Evolutionary conservation across 2,113 vertebrate species (phyloP), one percentile per base, ranked within the genome.

Genomic region (Elephantulus edwardii): DNA sequence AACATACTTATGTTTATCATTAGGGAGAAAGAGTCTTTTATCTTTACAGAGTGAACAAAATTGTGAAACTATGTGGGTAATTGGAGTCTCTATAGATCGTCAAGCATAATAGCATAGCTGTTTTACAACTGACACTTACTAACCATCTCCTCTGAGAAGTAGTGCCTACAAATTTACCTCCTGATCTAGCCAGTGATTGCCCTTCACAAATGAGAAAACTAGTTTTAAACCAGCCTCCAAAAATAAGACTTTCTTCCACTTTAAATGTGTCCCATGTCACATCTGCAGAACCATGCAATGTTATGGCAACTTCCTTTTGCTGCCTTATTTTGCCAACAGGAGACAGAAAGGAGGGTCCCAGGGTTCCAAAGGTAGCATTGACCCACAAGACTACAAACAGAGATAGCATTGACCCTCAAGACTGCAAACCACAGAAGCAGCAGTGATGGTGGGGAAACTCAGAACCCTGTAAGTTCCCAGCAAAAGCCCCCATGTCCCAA

Each of bases 1-100:
- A 97, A 96, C 95, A 97, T 97, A 97, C 96, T 95, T 97, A 95
- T 97, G 95, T 97, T 97, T 95, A 95, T 96, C 96, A 96, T 97
- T 87, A 93, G 89, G 95, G 95, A 97, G 91, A 96, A 97, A 97
- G 88, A 93, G 62, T 94, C 95, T 95, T 97, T 97, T 97, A 97
- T 97, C 96, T 97, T 96, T 96, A 96, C 95, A 95, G 92, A 48
- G 11, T 58, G 24, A 86, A 91, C 50, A 83, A 79, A 94, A 62
- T 75, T 28, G 5, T 70, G 58, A 42, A 85, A 76, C 75, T 90
- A 56, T 42, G 35, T 83, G 76, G 38, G 71, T 44, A 83, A 86
- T 81, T 68, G 76, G 52, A 71, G 30, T 84, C 75, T 82, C n/a
- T 81, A 84, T n/a, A 81, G 54, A 84, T 68, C 79, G 76, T 0